A percentile compares a stretch with the other conserved stretches of the same genome.
These are phyloP conservation scores for Drosophila subpulchrella DNA, from an alignment of 1,140 invertebrate species.

Conservation along the genomic window DNA sequence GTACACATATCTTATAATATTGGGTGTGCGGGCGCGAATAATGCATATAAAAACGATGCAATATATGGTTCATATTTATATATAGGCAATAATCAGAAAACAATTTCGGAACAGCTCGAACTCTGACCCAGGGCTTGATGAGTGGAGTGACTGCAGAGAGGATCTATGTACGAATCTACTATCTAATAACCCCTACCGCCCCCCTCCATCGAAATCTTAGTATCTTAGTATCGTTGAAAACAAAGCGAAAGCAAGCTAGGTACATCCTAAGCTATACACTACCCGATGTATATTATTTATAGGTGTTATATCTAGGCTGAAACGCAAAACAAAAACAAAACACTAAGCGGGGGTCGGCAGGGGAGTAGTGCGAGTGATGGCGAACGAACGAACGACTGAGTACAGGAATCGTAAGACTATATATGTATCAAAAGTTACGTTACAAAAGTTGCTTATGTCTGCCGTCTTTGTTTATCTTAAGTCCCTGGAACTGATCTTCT, in stretches of 20 bases:
- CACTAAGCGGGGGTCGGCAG: neutral
- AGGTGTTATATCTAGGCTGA: conserved; percentile 32
- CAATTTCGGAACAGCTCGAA: conserved; percentile 24
- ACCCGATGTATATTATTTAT: conserved; percentile 54
- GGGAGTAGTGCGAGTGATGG: conserved; percentile 2
- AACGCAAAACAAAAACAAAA: conserved; percentile 34
- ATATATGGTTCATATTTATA: conserved; percentile 16
- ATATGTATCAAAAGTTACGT: conserved; percentile 49
- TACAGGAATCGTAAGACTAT: conserved; percentile 44
- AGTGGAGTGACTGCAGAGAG: conserved; percentile 1
- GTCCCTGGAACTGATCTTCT: conserved; percentile 26
- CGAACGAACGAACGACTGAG: conserved; percentile 12
- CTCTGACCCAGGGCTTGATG: conserved; percentile 15
- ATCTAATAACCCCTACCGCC: conserved; percentile 4
- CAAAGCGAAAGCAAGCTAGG: conserved; percentile 60
- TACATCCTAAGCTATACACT: conserved; percentile 36
- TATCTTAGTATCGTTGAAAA: neutral
- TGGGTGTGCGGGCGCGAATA: conserved; percentile 4
- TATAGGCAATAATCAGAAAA: conserved; percentile 41
- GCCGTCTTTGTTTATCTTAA: neutral
- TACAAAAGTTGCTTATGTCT: conserved; percentile 45
- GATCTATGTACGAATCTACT: neutral
- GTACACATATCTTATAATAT: conserved; percentile 5
- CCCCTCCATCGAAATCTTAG: conserved; percentile 29
- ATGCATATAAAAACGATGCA: conserved; percentile 29